Evolutionary conservation across 2,113 vertebrate species (phyloP), one percentile per base, ranked within the genome.

Genomic region (Budorcas taxicolor): DNA sequence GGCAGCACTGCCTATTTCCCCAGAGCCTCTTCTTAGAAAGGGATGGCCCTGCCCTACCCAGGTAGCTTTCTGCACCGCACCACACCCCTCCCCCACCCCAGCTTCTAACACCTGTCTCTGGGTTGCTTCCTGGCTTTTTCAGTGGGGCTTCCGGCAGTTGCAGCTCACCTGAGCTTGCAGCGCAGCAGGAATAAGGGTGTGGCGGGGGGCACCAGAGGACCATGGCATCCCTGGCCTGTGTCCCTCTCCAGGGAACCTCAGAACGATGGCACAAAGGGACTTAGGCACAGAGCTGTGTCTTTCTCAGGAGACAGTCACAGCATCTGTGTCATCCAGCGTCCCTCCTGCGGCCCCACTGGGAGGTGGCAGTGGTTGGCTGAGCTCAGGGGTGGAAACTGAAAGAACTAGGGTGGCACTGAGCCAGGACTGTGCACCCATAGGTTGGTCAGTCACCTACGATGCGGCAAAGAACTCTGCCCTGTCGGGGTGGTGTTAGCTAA

Each of bases 331-430:
- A 33, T 45, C 53, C 29, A 40, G 14, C 25, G 9, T 15, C 12
- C 40, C 2, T 29, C 27, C n/a, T 0, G 1, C 0, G 11, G 45
- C 13, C 53, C 58, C 40, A 4, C 27, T 33, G 25, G 57, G 50
- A 92, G 67, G 36, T 36, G n/a, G 40, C 13, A 33, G 13, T 33
- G 40, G 14, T 12, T 47, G 33, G 58, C 81, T 33, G 1, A 62
- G 17, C 43, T 81, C 67, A 80, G 31, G 33, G 19, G 31, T 74
- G 12, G 85, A n/a, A 85, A 80, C n/a, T 40, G 80, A 62, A 90
- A 45, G 50, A 81, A 19, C 45, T 17, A 57, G 7, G 9, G 3
- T 43, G 50, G 85, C 43, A 27, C 88, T 23, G 43, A 85, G 25
- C 17, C 33, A 57, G 64, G 21, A 7, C 43, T 36, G 12, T 2